A percentile compares a stretch with the other conserved stretches of the same genome.
phyloP scores from a whole-genome alignment of 2,888 invertebrate genomes.

The Prosapia bicincta region DNA sequence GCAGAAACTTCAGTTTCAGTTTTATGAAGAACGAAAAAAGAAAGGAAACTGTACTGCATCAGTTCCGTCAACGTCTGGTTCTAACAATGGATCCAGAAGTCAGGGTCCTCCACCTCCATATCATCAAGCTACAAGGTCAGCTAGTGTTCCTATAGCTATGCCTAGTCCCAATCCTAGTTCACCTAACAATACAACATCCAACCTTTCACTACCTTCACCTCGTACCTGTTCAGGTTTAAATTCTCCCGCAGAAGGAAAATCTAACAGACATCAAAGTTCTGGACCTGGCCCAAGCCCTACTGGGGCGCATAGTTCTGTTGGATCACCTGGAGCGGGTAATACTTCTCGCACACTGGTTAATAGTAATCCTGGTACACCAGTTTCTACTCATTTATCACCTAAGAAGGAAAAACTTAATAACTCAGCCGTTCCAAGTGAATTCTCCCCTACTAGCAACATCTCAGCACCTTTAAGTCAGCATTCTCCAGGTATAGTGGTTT shows the following conservation, averaged over 20 bases:
- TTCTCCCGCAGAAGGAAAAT: slow-evolving; percentile 58
- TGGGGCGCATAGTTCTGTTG: slow-evolving; percentile 43
- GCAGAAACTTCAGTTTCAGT: slow-evolving; percentile 87
- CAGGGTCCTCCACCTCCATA: slow-evolving; percentile 78
- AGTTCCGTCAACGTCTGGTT: slow-evolving; percentile 7
- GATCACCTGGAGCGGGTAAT: slow-evolving; percentile 50
- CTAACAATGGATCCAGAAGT: slow-evolving; percentile 42
- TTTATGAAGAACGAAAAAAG: slow-evolving; percentile 70
- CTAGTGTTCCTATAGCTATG: slow-evolving; percentile 69
- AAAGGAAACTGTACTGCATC: slow-evolving; percentile 49
- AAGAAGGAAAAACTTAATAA: slow-evolving; percentile 50
- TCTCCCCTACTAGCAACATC: slow-evolving; percentile 39
- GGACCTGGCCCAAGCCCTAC: slow-evolving; percentile 56
- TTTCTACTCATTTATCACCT: slow-evolving; percentile 60
- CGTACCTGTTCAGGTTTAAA: slow-evolving; percentile 64
- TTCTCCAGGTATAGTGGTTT: slow-evolving; percentile 50
- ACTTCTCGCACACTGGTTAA: slow-evolving; percentile 49
- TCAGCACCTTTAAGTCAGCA: slow-evolving; percentile 46
- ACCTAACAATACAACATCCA: slow-evolving; percentile 67
- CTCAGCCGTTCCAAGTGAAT: slow-evolving; percentile 40
- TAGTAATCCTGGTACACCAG: slow-evolving; percentile 70
- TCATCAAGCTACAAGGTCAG: slow-evolving; percentile 69
- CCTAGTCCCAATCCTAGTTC: slow-evolving; percentile 68
- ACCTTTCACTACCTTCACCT: slow-evolving; percentile 70
- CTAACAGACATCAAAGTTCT: slow-evolving; percentile 19